Base-by-base conservation (phyloP, 2,797 vertebrate species). In the Gymnoscopelus braueri region DNA sequence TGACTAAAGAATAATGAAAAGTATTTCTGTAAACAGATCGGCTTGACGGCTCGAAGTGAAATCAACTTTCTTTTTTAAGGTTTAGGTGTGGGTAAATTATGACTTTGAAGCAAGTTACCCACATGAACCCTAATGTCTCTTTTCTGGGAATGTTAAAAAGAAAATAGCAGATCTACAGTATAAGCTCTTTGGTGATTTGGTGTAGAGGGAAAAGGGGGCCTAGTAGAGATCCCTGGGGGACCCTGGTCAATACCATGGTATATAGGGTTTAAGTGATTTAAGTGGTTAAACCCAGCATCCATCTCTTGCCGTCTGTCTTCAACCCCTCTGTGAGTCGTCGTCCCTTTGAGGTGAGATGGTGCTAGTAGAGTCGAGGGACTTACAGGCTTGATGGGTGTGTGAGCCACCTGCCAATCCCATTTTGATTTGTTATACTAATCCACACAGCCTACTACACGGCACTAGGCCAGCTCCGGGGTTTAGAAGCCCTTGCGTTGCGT, bases 351-450 rank as follows among this genome's bases (percentile, higher is more conserved):
- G 83, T 69, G 79, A 81, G 77, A 74, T 65, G 7, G 35, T 65
- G 63, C 3, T 69, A 75, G 29, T 75, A 90, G 91, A 93, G 79
- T 87, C 90, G 7, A 44, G 39, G 39, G 39, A 44, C 81, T 84
- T 92, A 85, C 81, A 84, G 85, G 86, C 86, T 85, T 79, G 67
- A 76, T 86, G 74, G 35, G 71, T 63, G 79, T 49, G 64, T 58
- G 70, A 74, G 81, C 77, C 90, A 90, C 90, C 90, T 90, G 90
- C 73, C 85, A 85, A 85, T 90, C 81, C 75, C 58, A 77, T 87
- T 91, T 88, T 81, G 82, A 88, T 87, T 84, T 87, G 77, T 77
- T 84, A 87, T 64, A 83, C 79, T 89, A 89, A 90, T 90, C 89
- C 86, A 72, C 86, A 72, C 47, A 3, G 82, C 77, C 80, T 74